These are phyloP conservation scores for Cistogaster globosa DNA, from an alignment of 2,888 invertebrate species.

Conservation along the genomic window DNA sequence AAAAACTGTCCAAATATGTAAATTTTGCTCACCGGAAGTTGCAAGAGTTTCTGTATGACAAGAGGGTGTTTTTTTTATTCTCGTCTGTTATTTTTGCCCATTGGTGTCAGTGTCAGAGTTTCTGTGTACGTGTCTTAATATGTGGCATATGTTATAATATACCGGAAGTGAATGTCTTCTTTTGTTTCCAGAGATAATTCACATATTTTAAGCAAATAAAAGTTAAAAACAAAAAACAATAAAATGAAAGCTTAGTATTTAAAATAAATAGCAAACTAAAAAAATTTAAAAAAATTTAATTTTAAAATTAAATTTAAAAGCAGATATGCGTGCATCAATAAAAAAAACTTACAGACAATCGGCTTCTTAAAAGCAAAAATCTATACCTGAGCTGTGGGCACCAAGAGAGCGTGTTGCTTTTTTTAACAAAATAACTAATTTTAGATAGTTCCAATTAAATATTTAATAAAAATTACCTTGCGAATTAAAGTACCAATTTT, in stretches of 20 bases:
- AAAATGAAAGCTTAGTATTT: neutral
- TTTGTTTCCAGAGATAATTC: slow-evolving; percentile 49
- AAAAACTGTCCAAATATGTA: slow-evolving; percentile 57
- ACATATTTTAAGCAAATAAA: neutral
- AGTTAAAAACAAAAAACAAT: neutral
- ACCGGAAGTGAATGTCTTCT: slow-evolving; percentile 67
- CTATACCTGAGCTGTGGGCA: too few species aligned
- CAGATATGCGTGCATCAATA: too few species aligned
- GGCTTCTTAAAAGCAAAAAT: too few species aligned
- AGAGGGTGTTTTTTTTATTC: slow-evolving; percentile 51
- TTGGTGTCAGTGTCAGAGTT: slow-evolving; percentile 10
- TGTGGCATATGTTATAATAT: slow-evolving; percentile 66
- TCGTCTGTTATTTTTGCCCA: neutral
- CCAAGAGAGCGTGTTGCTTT: too few species aligned
- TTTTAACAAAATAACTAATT: too few species aligned
- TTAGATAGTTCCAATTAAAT: too few species aligned
- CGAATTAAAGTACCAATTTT: too few species aligned
- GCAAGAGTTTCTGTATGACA: slow-evolving; percentile 59
- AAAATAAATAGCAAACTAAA: slow-evolving; percentile 24
- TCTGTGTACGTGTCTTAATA: slow-evolving; percentile 30
- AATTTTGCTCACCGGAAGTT: slow-evolving; percentile 63
- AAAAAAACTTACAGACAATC: too few species aligned
- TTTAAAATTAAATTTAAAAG: too few species aligned
- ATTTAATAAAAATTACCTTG: too few species aligned
- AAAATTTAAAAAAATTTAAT: neutral